These are phyloP conservation scores for Malurus alboscapulatus DNA, from an alignment of 2,113 vertebrate species.

Conservation along the genomic window DNA sequence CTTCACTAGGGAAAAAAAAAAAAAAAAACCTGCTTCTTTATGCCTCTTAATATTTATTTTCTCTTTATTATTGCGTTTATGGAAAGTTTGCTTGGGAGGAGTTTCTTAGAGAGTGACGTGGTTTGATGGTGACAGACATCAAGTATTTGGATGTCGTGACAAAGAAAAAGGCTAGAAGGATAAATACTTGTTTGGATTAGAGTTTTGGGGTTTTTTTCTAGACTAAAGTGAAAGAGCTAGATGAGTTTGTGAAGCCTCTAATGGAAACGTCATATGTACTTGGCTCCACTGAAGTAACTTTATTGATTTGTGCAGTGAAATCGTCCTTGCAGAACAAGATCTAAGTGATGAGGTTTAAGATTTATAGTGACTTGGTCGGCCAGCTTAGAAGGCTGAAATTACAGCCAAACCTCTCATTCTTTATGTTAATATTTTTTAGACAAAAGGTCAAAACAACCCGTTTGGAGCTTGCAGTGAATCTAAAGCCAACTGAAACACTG, in stretches of 20 bases:
- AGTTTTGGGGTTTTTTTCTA: not conserved
- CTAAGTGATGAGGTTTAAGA: slow-evolving; percentile 21
- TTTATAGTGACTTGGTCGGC: not conserved
- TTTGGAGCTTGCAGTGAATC: not conserved
- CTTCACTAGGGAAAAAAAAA: not conserved
- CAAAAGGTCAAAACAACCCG: not conserved
- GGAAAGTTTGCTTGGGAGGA: not conserved
- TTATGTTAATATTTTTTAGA: slow-evolving; percentile 20
- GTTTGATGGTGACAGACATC: not conserved
- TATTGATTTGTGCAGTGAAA: slow-evolving; percentile 44
- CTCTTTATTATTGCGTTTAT: not conserved
- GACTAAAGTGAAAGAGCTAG: not conserved
- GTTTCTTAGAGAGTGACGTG: not conserved
- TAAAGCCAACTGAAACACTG: not conserved
- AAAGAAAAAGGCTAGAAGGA: not conserved
- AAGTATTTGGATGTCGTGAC: not conserved
- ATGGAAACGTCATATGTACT: not conserved
- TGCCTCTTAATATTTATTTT: not conserved
- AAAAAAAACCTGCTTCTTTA: not conserved
- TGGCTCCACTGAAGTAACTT: slow-evolving; percentile 18
- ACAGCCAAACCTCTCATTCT: not conserved
- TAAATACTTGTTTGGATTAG: not conserved
- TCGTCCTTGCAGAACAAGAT: slow-evolving; percentile 14
- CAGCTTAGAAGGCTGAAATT: slow-evolving; percentile 7
- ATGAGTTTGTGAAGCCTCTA: not conserved